Conservation (phyloP, 2,888 invertebrate species). For the Selenia dentaria region DNA sequence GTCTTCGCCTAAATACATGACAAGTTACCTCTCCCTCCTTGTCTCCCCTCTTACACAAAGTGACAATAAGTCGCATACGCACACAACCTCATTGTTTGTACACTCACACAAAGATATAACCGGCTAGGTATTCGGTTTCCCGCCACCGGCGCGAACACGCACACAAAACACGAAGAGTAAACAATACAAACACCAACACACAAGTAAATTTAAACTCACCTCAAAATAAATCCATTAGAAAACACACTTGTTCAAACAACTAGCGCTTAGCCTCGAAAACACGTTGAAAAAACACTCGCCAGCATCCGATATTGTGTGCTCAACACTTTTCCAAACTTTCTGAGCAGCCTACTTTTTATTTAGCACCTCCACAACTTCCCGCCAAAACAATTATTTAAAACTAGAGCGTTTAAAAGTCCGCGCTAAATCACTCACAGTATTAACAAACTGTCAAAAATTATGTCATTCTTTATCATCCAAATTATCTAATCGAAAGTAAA, state of each 20-base stretch:
- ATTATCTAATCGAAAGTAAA: slow-evolving; percentile 47
- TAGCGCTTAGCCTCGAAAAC: slow-evolving; percentile 84
- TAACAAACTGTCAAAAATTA: slow-evolving; percentile 38
- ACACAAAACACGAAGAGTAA: slow-evolving; percentile 80
- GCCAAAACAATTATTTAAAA: slow-evolving; percentile 60
- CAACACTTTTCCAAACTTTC: slow-evolving; percentile 82
- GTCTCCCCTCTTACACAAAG: slow-evolving; percentile 77
- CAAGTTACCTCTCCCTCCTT: slow-evolving; percentile 79
- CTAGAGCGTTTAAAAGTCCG: slow-evolving; percentile 44
- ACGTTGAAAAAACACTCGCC: slow-evolving; percentile 82
- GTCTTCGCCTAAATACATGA: slow-evolving; percentile 83
- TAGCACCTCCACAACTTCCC: slow-evolving; percentile 60
- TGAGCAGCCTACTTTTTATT: slow-evolving; percentile 64
- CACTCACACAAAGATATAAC: slow-evolving; percentile 68
- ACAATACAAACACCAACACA: slow-evolving; percentile 84
- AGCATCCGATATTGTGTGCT: slow-evolving; percentile 70
- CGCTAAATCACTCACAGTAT: slow-evolving; percentile 34
- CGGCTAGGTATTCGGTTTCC: slow-evolving; percentile 83
- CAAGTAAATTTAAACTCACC: slow-evolving; percentile 85
- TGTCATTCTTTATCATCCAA: slow-evolving; percentile 37
- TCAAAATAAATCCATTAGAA: slow-evolving; percentile 85
- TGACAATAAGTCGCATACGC: slow-evolving; percentile 79
- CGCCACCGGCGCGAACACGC: slow-evolving; percentile 80
- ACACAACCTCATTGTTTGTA: slow-evolving; percentile 69
- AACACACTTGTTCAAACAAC: slow-evolving; percentile 85